Conservation (phyloP, 1,140 invertebrate genomes). For the Drosophila guanche region DNA sequence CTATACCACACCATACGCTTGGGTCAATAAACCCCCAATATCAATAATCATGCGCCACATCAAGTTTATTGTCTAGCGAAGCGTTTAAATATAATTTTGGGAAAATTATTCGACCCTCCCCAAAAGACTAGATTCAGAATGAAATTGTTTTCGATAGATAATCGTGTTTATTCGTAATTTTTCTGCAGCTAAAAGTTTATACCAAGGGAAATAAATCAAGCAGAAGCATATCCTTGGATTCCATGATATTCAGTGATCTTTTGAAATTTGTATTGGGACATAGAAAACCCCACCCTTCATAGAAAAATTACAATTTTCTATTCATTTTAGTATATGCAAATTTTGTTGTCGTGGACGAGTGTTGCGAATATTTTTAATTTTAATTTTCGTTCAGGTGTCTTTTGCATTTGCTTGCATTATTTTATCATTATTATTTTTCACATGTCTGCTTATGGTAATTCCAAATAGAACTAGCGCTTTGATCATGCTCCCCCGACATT, state of each 20-base stretch:
- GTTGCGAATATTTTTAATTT: no score
- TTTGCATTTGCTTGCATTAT: no score
- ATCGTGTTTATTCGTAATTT: background rate
- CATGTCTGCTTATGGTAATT: no score
- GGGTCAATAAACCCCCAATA: constrained; percentile 55
- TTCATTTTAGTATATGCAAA: no score
- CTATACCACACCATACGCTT: constrained; percentile 24
- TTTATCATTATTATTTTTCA: no score
- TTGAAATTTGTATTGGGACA: no score
- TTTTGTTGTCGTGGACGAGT: no score
- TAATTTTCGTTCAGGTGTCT: no score
- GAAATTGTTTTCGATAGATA: constrained; percentile 6
- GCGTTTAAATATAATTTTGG: constrained; percentile 25
- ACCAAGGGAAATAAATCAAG: background rate
- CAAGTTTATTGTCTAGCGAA: constrained; percentile 40
- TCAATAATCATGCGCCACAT: constrained; percentile 22
- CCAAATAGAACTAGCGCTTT: background rate
- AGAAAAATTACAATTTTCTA: no score
- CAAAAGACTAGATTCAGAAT: constrained; percentile 27
- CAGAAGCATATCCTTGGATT: no score
- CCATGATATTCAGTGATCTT: no score
- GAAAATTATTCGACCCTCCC: constrained; percentile 1
- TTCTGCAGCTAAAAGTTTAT: constrained; percentile 1
- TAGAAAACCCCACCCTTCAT: no score
- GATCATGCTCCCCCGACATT: constrained; percentile 33